Evolutionary conservation across 2,888 invertebrate species (phyloP), one percentile per base, ranked within the genome.

Genomic region (Bellardia pandia): DNA sequence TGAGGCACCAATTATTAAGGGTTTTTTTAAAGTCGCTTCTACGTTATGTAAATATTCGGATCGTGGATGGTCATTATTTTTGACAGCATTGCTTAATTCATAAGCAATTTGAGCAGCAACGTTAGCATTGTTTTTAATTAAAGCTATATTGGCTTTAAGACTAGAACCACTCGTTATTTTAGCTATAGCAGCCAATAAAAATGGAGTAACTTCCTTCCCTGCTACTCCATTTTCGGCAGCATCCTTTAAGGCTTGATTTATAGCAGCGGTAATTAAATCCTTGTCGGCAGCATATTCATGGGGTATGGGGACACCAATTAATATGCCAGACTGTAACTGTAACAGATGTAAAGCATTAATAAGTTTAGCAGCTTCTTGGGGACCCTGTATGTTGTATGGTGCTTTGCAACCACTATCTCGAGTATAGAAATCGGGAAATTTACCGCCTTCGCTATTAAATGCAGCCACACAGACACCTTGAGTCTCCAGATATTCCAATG

Each of bases 371-470:
- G 98, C 98, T 77, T 97, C 95, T 6, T 90, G 78, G 0, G 96
- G 94, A 78, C 94, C 94, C 0, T 93, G 88, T 0, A 97, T 95
- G 90, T 95, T 95, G 91, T 97, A 96, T 0, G 98, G 97, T 0
- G 97, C 96, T 80, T 94, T 94, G 88, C 94, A 95, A 0, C 96
- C 97, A 89, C 98, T 98, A 82, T 95, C 94, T 5, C 95, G 94
- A 0, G 97, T 96, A 94, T 98, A 99, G 94, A 99, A 99, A 58
- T 98, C 98, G 0, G 99, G 99, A 93, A 99, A 99, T 14, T 96
- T 95, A 40, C 94, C 94, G 0, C 94, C 93, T 0, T 94, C 93
- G n/a, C 94, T 93, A 0, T 97, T 96, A 89, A 96, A 96, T 0
- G 97, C 96, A 51, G 96, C 96, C 0, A 99, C 98, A 90, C 97